Percentiles rank a stretch among this genome's conserved stretches.
phyloP scores from a whole-genome alignment of 2,113 vertebrate species.

The Gobio gobio region DNA sequence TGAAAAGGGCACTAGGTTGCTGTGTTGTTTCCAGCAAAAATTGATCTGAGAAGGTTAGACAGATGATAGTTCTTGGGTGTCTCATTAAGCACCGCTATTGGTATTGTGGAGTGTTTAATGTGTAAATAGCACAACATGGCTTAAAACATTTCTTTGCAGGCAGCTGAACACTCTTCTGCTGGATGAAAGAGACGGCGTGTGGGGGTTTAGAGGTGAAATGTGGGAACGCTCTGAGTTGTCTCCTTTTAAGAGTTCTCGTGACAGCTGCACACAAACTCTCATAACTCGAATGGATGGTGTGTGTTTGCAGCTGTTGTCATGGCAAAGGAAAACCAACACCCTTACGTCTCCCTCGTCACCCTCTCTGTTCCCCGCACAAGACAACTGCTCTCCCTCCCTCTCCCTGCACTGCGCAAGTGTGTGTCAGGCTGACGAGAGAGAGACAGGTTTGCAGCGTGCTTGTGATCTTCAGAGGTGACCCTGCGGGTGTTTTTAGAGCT shows the following conservation, averaged over 20 bases:
- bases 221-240: slow-evolving; percentile 38
- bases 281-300: slow-evolving; percentile 37
- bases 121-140: neutral
- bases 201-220: slow-evolving; percentile 6
- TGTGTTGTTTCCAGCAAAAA: neutral
- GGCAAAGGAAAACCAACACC: slow-evolving; percentile 71
- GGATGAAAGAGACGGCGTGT: neutral
- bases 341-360: slow-evolving; percentile 38
- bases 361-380: slow-evolving; percentile 54
- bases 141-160: neutral
- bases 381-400: slow-evolving; percentile 53
- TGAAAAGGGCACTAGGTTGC: neutral
- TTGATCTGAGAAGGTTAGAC: neutral
- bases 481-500: slow-evolving; percentile 43
- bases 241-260: slow-evolving; percentile 37
- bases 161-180: neutral
- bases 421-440: slow-evolving; percentile 38
- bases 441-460: slow-evolving; percentile 39
- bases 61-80: neutral
- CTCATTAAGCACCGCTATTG: neutral
- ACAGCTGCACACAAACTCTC: slow-evolving; percentile 68
- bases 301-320: slow-evolving; percentile 73
- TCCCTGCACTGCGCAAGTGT: slow-evolving; percentile 38
- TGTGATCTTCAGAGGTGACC: slow-evolving; percentile 46
- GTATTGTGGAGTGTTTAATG: neutral